These are phyloP conservation scores for Sesamia inferens DNA, from an alignment of 2,888 invertebrate species.

Conservation along the genomic window DNA sequence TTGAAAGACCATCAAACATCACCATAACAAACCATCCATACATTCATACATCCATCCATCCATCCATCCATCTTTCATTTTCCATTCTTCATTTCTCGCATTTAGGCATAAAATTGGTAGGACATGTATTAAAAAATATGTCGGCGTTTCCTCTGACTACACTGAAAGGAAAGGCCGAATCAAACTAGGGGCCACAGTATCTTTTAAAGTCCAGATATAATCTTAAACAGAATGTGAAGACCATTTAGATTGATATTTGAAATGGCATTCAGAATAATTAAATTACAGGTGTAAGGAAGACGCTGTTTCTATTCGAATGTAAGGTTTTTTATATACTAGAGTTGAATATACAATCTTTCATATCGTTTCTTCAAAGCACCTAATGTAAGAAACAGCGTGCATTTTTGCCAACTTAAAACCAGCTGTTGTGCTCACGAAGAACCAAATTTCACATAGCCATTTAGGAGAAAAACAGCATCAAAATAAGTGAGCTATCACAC, in stretches of 20 bases:
- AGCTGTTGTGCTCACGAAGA: conserved; percentile 1
- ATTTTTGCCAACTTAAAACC: conserved; percentile 1
- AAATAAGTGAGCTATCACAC: conserved; percentile 61
- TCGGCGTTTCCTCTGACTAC: too few relatives aligned
- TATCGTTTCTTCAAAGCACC: not conserved
- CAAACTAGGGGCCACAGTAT: not conserved
- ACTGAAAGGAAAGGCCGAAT: not conserved
- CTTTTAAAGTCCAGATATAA: not conserved
- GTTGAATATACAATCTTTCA: not conserved
- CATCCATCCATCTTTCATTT: too few relatives aligned
- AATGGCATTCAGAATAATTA: not conserved
- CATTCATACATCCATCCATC: too few relatives aligned
- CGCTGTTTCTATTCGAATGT: not conserved
- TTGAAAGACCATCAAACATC: too few relatives aligned
- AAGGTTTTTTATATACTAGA: not conserved
- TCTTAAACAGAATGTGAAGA: not conserved
- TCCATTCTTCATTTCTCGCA: too few relatives aligned
- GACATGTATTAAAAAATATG: too few relatives aligned
- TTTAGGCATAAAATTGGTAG: too few relatives aligned
- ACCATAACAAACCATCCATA: too few relatives aligned
- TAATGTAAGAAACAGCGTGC: not conserved
- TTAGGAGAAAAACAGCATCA: conserved; percentile 50
- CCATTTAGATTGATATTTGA: not conserved
- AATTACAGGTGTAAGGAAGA: not conserved
- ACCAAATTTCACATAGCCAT: conserved; percentile 23